These are phyloP conservation scores for Sinotaia quadrata DNA, from an alignment of 2,888 invertebrate genomes.

Conservation along the genomic window DNA sequence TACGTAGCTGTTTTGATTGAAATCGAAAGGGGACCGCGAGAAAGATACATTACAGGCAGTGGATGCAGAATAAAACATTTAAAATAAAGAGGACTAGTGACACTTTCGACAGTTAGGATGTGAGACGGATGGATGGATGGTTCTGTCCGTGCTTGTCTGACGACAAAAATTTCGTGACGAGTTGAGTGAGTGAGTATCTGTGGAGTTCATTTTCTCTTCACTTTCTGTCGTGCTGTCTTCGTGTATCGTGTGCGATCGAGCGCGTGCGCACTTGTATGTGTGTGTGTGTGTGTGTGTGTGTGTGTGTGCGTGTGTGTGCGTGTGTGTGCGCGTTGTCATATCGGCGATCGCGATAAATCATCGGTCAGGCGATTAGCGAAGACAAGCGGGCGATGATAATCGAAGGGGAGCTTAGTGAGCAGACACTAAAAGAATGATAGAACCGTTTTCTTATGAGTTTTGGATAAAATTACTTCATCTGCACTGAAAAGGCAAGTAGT, in stretches of 20 bases:
- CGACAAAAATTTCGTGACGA: conserved; percentile 8
- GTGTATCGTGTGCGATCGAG: background rate
- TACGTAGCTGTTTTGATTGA: conserved; percentile 12
- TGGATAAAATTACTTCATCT: too few species aligned
- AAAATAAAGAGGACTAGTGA: conserved; percentile 32
- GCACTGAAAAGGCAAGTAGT: too few species aligned
- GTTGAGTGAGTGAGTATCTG: background rate
- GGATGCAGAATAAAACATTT: conserved; percentile 26
- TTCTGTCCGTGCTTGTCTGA: conserved; percentile 27
- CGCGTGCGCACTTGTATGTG: too few species aligned
- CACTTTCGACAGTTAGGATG: conserved; percentile 30
- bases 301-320: background rate
- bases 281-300: background rate
- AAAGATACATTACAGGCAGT: conserved; percentile 25
- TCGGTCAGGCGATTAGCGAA: background rate
- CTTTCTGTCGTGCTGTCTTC: background rate
- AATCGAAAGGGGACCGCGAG: conserved; percentile 25
- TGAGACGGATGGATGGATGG: conserved; percentile 31
- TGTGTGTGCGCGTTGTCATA: background rate
- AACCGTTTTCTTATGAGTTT: too few species aligned
- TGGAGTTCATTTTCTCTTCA: background rate
- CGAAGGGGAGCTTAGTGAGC: background rate
- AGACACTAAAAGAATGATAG: too few species aligned
- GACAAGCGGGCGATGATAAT: background rate
- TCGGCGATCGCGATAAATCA: background rate